These are phyloP conservation scores for Thera britannica DNA, from an alignment of 2,888 invertebrate genomes.

Conservation along the genomic window DNA sequence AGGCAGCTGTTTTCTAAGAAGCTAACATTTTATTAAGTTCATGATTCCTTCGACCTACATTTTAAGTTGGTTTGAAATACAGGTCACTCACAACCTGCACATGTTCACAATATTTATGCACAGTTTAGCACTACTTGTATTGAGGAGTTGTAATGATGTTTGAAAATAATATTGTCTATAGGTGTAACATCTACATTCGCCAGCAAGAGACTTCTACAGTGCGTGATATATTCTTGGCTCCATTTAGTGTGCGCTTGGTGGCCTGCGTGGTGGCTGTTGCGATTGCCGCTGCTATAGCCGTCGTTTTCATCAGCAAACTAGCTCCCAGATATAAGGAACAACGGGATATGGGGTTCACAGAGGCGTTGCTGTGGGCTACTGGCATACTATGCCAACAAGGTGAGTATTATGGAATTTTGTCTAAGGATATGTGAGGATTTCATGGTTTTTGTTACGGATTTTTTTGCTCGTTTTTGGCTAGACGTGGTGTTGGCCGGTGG, in stretches of 20 bases:
- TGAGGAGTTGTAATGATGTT: too few species aligned
- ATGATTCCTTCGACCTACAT: too few species aligned
- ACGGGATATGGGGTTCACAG: slow-evolving; percentile 72
- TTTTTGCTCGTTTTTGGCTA: too few species aligned
- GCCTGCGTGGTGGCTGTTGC: slow-evolving; percentile 82
- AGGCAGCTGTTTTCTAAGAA: too few species aligned
- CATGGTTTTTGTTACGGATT: too few species aligned
- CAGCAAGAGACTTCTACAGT: slow-evolving; percentile 86
- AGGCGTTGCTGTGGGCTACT: slow-evolving; percentile 86
- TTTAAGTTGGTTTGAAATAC: too few species aligned
- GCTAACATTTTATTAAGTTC: too few species aligned
- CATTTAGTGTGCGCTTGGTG: slow-evolving; percentile 84
- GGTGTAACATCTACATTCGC: slow-evolving; percentile 87
- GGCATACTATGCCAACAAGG: slow-evolving; percentile 88
- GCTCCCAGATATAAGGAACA: slow-evolving; percentile 64
- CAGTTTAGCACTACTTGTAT: too few species aligned
- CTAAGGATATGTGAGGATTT: neutral
- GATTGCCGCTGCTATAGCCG: slow-evolving; percentile 75
- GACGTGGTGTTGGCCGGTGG: too few species aligned
- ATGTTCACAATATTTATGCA: too few species aligned
- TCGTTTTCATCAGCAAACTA: slow-evolving; percentile 78
- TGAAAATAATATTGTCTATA: slow-evolving; percentile 44
- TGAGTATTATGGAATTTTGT: slow-evolving; percentile 41
- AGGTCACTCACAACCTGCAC: too few species aligned
- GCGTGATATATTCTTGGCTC: slow-evolving; percentile 86